Conservation (phyloP, 2,113 vertebrate species). For the Hiodon alosoides region DNA sequence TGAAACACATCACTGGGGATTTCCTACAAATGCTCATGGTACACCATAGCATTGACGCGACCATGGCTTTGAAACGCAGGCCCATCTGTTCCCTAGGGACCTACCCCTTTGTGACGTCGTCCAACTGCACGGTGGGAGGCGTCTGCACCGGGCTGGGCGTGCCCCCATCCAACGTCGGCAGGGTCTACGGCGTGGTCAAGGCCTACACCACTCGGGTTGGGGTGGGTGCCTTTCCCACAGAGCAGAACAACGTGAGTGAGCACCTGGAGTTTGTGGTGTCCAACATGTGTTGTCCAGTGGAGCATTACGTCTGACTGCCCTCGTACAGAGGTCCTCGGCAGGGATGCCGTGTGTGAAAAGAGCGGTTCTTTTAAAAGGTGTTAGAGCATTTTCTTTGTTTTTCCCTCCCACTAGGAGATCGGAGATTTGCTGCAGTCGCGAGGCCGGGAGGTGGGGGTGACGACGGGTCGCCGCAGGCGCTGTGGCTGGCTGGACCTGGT, state of each 20-base stretch:
- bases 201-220: slow-evolving; percentile 72
- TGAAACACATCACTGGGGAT: no score
- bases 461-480: slow-evolving; percentile 76
- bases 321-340: no score
- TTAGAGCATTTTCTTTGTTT: neutral
- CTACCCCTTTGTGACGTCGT: slow-evolving; percentile 74
- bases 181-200: slow-evolving; percentile 73
- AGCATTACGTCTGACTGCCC: no score
- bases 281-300: no score
- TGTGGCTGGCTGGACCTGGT: slow-evolving; percentile 79
- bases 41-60: no score
- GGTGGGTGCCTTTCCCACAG: slow-evolving; percentile 72
- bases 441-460: slow-evolving; percentile 70
- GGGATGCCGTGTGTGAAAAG: neutral
- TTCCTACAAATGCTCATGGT: no score
- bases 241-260: slow-evolving; percentile 66
- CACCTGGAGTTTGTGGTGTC: neutral
- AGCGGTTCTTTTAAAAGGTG: neutral
- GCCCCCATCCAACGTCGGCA: slow-evolving; percentile 61
- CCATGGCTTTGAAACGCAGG: neutral
- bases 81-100: slow-evolving; percentile 50
- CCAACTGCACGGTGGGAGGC: slow-evolving; percentile 72
- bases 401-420: slow-evolving; percentile 53
- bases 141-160: slow-evolving; percentile 74
- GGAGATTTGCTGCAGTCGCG: slow-evolving; percentile 60